Conservation (phyloP, 2,113 vertebrate genomes). For the Xyliphius kryptos region DNA sequence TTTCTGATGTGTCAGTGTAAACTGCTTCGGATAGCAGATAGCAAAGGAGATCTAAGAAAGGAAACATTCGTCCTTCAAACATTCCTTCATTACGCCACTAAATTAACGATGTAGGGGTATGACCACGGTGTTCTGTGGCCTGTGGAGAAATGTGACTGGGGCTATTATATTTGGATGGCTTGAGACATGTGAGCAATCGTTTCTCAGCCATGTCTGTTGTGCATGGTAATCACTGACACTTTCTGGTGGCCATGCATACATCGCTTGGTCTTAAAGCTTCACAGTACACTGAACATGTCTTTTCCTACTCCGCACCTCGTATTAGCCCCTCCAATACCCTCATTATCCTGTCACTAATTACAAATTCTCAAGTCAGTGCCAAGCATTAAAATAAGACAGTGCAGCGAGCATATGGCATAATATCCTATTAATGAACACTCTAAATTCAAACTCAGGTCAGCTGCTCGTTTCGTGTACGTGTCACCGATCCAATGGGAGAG, state of each 20-base stretch:
- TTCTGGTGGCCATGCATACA: no score
- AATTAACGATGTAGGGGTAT: no score
- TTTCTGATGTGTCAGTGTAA: no score
- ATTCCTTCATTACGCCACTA: no score
- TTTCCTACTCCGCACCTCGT: conserved; percentile 72
- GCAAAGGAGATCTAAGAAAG: no score
- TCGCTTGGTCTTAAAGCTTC: conserved; percentile 37
- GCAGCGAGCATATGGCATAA: conserved; percentile 98
- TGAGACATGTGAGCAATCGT: no score
- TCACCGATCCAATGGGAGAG: conserved; percentile 72
- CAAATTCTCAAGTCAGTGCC: conserved; percentile 94
- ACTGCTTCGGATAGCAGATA: no score
- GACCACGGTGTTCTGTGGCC: no score
- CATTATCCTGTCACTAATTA: conserved; percentile 99
- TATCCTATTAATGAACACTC: conserved; percentile 99
- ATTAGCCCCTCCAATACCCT: conserved; percentile 90
- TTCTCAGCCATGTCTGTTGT: no score
- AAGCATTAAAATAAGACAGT: conserved; percentile 92
- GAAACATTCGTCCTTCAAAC: no score
- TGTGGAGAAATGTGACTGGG: no score
- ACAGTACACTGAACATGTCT: conserved; percentile 66
- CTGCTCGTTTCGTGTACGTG: conserved; percentile 85
- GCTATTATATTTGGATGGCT: no score
- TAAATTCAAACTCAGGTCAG: conserved; percentile 99
- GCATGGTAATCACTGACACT: not conserved